Conservation (phyloP, 2,113 vertebrate genomes). For the Eulacestoma nigropectus region DNA sequence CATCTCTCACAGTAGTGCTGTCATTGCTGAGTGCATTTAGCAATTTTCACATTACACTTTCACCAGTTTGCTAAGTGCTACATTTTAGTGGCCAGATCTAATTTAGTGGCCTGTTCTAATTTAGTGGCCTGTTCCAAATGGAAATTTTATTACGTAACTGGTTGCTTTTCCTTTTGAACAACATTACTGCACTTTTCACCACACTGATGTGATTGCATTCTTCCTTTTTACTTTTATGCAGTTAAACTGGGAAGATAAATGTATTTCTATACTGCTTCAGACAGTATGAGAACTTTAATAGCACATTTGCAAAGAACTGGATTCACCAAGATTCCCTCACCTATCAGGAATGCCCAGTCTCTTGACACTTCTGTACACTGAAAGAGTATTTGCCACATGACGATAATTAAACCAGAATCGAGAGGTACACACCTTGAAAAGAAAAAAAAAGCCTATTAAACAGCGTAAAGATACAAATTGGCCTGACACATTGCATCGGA, state of each 20-base stretch:
- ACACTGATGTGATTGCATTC: neutral
- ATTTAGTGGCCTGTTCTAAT: neutral
- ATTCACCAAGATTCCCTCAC: conserved; percentile 63
- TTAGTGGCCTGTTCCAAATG: neutral
- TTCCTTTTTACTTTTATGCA: neutral
- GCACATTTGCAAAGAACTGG: neutral
- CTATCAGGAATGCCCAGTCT: conserved; percentile 97
- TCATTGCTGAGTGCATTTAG: neutral
- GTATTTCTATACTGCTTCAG: neutral
- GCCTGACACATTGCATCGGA: neutral
- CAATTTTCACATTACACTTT: neutral
- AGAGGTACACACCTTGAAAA: conserved; percentile 89
- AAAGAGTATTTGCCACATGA: conserved; percentile 95
- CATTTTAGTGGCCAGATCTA: neutral
- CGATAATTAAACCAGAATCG: conserved; percentile 99
- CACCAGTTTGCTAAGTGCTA: neutral
- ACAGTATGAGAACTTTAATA: neutral
- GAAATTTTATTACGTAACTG: neutral
- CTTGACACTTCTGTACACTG: conserved; percentile 96
- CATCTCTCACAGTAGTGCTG: neutral
- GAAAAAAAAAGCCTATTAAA: neutral
- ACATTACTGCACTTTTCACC: neutral
- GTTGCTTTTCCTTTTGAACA: neutral
- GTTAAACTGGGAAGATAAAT: neutral
- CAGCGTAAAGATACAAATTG: neutral